Evolutionary conservation across 2,797 vertebrate species (phyloP), one percentile per base, ranked within the genome.

Genomic region (Pseudochirops corinnae): DNA sequence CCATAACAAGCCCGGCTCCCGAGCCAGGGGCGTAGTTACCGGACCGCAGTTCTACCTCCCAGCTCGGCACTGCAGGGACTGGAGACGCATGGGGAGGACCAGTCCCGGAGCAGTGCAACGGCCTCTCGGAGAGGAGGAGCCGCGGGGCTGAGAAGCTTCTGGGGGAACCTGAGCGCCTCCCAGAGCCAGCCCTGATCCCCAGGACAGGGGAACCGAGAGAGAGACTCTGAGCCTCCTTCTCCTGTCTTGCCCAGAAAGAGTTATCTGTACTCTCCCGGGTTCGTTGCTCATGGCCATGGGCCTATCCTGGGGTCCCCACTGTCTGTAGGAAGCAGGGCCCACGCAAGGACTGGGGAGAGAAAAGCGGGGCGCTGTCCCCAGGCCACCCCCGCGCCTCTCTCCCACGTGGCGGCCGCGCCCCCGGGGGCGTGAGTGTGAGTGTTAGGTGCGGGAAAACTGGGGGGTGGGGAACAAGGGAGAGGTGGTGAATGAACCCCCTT

Each of bases 351-450:
- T 50, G 95, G 97, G 56, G 33, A 93, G 95, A 96, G 95, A 87
- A 87, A 87, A 87, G 90, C 90, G 97, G 97, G 98, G 98, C 95
- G 97, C 96, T 97, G 98, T 96, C 97, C 97, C 97, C 39, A 94
- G 24, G 92, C 98, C 98, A 95, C 97, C 97, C 97, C 97, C 97
- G 96, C 97, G 94, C 97, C 98, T 96, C 97, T 97, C 98, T n/a
- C 97, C 97, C 97, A 97, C 98, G 98, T 98, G 98, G 98, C 97
- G 94, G 97, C 98, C 97, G 97, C 97, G 97, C 97, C 97, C 97
- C 98, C 97, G 96, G 96, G 74, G 98, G 97, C 97, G 97, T 97
- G 97, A 97, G 95, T 97, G 96, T 97, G 97, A 97, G 97, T 91
- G 97, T 55, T 33, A 55, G 90, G 90, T 53, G 50, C 53, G 50